These are phyloP conservation scores for Tethea ocularis DNA, from an alignment of 2,888 invertebrate species.

Conservation along the genomic window DNA sequence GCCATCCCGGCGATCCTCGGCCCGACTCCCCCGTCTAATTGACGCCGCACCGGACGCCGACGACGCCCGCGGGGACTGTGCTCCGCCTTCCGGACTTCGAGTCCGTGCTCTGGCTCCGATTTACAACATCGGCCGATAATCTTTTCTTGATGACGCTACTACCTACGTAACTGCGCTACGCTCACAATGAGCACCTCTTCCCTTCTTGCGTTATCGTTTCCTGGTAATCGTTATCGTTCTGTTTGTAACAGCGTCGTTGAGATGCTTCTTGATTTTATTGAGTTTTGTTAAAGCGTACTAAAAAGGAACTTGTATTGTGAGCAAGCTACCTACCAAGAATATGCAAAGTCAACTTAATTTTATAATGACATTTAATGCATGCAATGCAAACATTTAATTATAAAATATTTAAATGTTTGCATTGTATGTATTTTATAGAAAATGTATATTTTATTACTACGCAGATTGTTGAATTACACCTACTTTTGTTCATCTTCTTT, in stretches of 20 bases:
- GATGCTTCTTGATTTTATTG: not conserved
- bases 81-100: constrained; percentile 64
- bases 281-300: constrained; percentile 2
- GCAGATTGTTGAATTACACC: no score
- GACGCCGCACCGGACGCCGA: constrained; percentile 72
- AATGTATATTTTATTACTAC: no score
- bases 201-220: not conserved
- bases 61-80: constrained; percentile 70
- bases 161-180: constrained; percentile 18
- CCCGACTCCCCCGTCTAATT: constrained; percentile 71
- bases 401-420: no score
- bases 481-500: no score
- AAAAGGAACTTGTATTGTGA: not conserved
- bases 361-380: no score
- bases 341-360: not conserved
- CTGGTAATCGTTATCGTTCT: constrained; percentile 9
- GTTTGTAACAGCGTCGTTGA: not conserved
- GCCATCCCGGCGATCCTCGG: constrained; percentile 35
- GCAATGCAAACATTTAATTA: no score
- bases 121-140: constrained; percentile 79
- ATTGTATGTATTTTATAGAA: no score
- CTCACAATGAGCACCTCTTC: constrained; percentile 1
- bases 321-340: not conserved
- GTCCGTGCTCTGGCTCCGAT: constrained; percentile 55
- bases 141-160: constrained; percentile 76